Evolutionary conservation across 2,888 invertebrate species (phyloP).

Genomic region (Shargacucullia verbasci): DNA sequence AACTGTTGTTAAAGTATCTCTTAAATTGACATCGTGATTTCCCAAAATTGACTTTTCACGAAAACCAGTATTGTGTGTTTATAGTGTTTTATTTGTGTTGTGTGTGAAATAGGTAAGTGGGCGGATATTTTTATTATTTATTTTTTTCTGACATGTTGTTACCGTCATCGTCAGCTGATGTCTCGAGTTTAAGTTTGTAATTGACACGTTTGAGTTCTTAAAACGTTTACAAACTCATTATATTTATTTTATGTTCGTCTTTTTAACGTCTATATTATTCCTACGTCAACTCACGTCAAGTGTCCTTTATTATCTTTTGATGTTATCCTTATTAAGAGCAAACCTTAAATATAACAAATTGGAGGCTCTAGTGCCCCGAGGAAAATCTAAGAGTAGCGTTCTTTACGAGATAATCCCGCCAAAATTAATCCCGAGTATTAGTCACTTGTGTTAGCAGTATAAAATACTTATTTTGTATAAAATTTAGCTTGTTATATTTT

Average conservation of each 20-base stretch:
- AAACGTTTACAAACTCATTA: conserved; percentile 4
- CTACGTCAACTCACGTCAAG: too few relatives aligned
- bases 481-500: conserved; percentile 38
- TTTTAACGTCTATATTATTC: too few relatives aligned
- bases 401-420: conserved; percentile 33
- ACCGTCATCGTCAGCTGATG: conserved; percentile 52
- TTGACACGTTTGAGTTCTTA: conserved; percentile 2
- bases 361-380: conserved; percentile 14
- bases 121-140: conserved; percentile 29
- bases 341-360: conserved; percentile 12
- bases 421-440: conserved; percentile 46
- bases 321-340: background rate
- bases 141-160: conserved; percentile 35
- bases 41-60: conserved; percentile 46
- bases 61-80: conserved; percentile 51
- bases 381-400: conserved; percentile 24
- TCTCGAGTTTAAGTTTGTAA: conserved; percentile 25
- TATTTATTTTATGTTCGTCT: background rate
- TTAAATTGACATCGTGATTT: conserved; percentile 43
- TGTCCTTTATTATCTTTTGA: background rate
- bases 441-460: conserved; percentile 32
- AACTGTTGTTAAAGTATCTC: conserved; percentile 36
- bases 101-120: conserved; percentile 58
- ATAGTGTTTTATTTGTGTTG: conserved; percentile 55
- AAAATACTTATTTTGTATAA: conserved; percentile 22